Base-by-base conservation (phyloP, 92 coral and sea anemone genomes). In the Umimayanthus chanpuru region DNA sequence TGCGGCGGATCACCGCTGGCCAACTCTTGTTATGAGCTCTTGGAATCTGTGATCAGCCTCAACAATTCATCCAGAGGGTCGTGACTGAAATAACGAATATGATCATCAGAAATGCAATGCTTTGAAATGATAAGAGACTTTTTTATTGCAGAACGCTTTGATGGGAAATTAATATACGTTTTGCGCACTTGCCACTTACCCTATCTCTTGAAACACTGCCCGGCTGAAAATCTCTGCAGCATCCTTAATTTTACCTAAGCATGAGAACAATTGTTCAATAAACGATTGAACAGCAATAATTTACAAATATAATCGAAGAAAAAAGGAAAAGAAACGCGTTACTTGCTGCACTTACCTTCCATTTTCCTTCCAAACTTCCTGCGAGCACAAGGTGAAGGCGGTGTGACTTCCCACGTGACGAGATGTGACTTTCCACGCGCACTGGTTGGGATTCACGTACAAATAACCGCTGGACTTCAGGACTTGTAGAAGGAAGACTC, bases 381-480 rank as follows among this genome's bases (percentile, higher is more conserved):
- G 20, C n/a, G n/a, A 32, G 2, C 36, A 73, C 77, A 43, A 73
- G 77, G 77, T 73, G 43, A 30, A 73, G 77, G 77, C 77, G 77
- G 41, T 73, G 40, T 26, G 77, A 73, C 29, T 70, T 73, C 38
- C 41, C 41, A 73, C 16, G 41, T 20, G 18, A 32, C 23, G 3
- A 73, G 43, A 73, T 21, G 77, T 73, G 77, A 40, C 55, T 76
- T 76, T 76, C 53, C 58, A 39, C 53, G 8, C 56, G 55, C 80
- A 76, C 80, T 76, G 53, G 80, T 55, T 76, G 50, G 80, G 53
- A 38, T 76, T 76, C 80, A 76, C 55, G 77, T 72, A 74, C 15
- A 74, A 74, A 56, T 74, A 74, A 74, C 79, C 2, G 29, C 79
- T 74, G 79, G 49, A 74, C 79, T 74, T 74, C 38, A 39, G 79